Conservation (phyloP, 2,113 vertebrate genomes). For the Poeciliopsis occidentalis region DNA sequence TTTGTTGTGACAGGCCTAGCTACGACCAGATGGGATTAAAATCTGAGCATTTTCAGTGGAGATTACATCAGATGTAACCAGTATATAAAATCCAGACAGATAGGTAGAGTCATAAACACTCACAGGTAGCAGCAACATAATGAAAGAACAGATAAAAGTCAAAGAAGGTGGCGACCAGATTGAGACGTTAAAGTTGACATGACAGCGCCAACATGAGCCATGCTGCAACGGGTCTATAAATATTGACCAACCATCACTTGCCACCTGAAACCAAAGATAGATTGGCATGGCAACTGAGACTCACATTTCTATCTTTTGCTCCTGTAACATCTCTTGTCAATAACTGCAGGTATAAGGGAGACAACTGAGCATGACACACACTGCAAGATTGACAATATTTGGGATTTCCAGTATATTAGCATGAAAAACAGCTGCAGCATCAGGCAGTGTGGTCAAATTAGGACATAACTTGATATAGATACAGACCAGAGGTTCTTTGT, state of each 20-base stretch:
- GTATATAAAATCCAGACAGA: constrained; percentile 37
- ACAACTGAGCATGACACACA: background rate
- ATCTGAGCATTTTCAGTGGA: constrained; percentile 27
- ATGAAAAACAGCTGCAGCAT: too few species aligned
- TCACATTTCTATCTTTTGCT: constrained; percentile 19
- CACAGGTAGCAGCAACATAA: constrained; percentile 27
- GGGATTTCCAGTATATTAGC: too few species aligned
- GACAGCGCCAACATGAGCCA: constrained; percentile 11
- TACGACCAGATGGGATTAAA: constrained; percentile 33
- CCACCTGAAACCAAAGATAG: constrained; percentile 64
- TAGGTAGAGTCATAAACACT: constrained; percentile 38
- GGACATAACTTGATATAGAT: too few species aligned
- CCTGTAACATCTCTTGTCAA: constrained; percentile 28
- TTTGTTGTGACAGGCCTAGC: too few species aligned
- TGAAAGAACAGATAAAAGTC: constrained; percentile 33
- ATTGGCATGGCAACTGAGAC: constrained; percentile 67
- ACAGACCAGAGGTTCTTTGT: too few species aligned
- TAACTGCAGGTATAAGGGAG: constrained; percentile 15
- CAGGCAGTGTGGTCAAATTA: too few species aligned
- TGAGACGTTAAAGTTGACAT: constrained; percentile 14
- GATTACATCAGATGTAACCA: constrained; percentile 31
- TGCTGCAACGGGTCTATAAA: constrained; percentile 62
- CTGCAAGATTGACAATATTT: too few species aligned
- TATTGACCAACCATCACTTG: constrained; percentile 55
- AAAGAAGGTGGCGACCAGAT: constrained; percentile 30